Conservation (phyloP, 2,888 invertebrate species). For the Parnassius apollo region DNA sequence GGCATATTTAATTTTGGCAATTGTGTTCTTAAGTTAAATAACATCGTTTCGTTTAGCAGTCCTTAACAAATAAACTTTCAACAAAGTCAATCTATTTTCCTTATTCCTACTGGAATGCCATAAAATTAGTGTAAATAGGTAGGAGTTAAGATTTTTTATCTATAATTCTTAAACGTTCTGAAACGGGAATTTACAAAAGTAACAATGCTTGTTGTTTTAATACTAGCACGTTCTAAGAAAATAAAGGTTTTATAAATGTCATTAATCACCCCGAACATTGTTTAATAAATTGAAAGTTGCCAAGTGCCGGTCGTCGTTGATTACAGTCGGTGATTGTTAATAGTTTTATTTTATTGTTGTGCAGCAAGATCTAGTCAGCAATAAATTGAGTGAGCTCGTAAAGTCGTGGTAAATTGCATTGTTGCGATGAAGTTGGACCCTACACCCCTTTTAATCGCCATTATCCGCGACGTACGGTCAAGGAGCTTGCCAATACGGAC, state of each 20-base stretch:
- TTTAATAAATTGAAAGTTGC: slow-evolving; percentile 8
- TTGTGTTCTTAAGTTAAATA: not conserved
- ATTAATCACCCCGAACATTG: slow-evolving; percentile 20
- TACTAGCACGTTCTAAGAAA: slow-evolving; percentile 8
- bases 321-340: slow-evolving; percentile 28
- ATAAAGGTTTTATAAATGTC: slow-evolving; percentile 19
- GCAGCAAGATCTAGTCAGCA: slow-evolving; percentile 54
- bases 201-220: slow-evolving; percentile 38
- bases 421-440: slow-evolving; percentile 37
- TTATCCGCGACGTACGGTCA: slow-evolving; percentile 32
- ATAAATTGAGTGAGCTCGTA: slow-evolving; percentile 41
- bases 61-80: slow-evolving; percentile 59
- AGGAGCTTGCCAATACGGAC: slow-evolving; percentile 37
- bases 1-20: slow-evolving; percentile 38
- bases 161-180: slow-evolving; percentile 41
- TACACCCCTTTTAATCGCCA: slow-evolving; percentile 35
- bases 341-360: slow-evolving; percentile 36
- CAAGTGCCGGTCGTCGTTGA: slow-evolving; percentile 12
- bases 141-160: slow-evolving; percentile 45
- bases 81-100: slow-evolving; percentile 62
- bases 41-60: slow-evolving; percentile 36
- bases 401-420: slow-evolving; percentile 37
- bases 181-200: slow-evolving; percentile 59
- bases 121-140: slow-evolving; percentile 53
- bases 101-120: slow-evolving; percentile 71